phyloP scores from a whole-genome alignment of 2,113 vertebrate genomes.

The Eonycteris spelaea region DNA sequence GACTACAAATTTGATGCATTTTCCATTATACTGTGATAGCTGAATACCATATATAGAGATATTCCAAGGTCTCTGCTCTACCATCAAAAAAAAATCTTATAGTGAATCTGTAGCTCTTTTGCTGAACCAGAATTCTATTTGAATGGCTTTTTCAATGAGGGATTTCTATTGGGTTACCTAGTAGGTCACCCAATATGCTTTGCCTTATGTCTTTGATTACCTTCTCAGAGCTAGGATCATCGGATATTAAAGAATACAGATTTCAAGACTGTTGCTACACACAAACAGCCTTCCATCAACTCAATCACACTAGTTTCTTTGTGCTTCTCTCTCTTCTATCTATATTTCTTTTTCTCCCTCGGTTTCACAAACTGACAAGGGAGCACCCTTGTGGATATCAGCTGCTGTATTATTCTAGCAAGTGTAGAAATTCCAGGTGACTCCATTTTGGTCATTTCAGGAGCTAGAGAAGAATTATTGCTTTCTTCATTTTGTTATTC shows the following conservation, averaged over 20 bases:
- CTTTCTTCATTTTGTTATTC: conserved; percentile 40
- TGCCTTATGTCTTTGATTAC: conserved; percentile 21
- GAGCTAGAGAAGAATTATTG: not conserved
- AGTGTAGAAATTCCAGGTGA: conserved; percentile 7
- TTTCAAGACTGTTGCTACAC: not conserved
- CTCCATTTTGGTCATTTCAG: conserved; percentile 19
- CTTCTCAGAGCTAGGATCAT: conserved; percentile 14
- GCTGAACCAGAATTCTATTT: conserved; percentile 21
- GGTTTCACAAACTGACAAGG: conserved; percentile 38
- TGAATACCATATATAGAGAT: not conserved
- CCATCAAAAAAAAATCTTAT: not conserved
- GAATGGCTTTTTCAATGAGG: conserved; percentile 9
- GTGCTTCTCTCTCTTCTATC: conserved; percentile 12
- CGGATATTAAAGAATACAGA: conserved; percentile 20
- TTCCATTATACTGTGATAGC: not conserved
- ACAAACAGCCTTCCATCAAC: not conserved
- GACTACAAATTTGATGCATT: not conserved
- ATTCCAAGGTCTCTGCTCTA: not conserved
- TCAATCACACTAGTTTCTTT: conserved; percentile 19
- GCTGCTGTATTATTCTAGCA: not conserved
- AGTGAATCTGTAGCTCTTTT: not conserved
- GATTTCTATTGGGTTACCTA: not conserved
- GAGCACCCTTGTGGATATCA: not conserved
- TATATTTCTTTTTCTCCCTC: not conserved
- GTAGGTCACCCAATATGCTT: not conserved